Evolutionary conservation across 2,888 invertebrate species (phyloP), one percentile per base, ranked within the genome.

Genomic region (Lycia hirtaria): DNA sequence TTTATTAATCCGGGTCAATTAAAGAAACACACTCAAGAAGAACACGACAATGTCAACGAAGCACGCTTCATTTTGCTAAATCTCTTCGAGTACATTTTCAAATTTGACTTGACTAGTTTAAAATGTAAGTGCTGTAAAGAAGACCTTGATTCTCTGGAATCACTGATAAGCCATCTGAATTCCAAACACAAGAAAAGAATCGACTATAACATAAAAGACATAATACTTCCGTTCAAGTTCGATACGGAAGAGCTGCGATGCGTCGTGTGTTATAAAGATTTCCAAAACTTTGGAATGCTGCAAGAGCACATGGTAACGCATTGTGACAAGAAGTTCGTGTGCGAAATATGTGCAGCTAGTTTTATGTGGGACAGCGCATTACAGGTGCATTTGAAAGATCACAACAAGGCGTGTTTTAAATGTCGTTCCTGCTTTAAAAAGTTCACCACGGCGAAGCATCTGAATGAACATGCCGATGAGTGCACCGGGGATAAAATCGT

Each of bases 231-330:
- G 1, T 79, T 80, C 40, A 73, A 69, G 62, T 77, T 78, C 32
- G 65, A 72, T 24, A 63, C 47, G 0, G 69, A 73, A 14, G 40
- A 9, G 6, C 14, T 3, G 35, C 58, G 0, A 19, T 81, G 81
- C 41, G 73, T 63, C 1, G 53, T 72, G 0, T 81, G 81, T 35
- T 54, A 51, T 0, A 65, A 68, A 3, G 62, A 66, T 0, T 80
- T 73, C 35, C 67, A 67, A 14, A 67, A 69, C 3, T 79, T 79
- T 60, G 73, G 71, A 60, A 67, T 68, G 1, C 48, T 78, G 1
- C 64, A 72, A 7, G 72, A 76, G 41, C 81, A 82, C 35, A 75
- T 79, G 70, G 74, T 77, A 10, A 61, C 62, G 0, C 81, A 81
- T 49, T 76, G 71, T 28, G 22, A 7, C 17, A 69, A 69, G 43